Base-by-base conservation (phyloP, 2,888 invertebrate genomes). In the Dexiosoma caninum region DNA sequence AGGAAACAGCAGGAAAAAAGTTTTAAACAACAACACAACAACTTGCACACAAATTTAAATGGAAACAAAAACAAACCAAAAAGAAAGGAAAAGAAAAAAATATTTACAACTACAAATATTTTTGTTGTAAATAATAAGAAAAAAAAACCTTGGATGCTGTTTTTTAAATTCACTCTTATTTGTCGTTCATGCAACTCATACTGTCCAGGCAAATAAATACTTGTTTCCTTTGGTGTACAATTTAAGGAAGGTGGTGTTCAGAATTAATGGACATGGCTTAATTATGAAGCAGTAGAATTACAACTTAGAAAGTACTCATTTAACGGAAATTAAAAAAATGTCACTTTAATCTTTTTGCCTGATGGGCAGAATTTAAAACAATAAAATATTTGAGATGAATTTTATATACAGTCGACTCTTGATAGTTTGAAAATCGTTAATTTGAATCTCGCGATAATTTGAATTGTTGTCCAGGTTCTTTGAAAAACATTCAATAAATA, bases 61-160 rank as follows among this genome's bases (percentile, higher is more conserved):
- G 37, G 5, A 62, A 53, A 60, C 53, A 59, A 37, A 62, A 23
- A 49, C 12, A 30, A 76, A 60, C 53, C 51, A 37, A 62, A 23
- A 49, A 8, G 21, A 76, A 44, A 59, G 14, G n/a, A 37, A 8
- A 57, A 57, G 19, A n/a, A 55, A 49, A 12, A 32, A 46, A 64
- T 32, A 57, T 46, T 53, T 21, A 23, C 21, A 57, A 72, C 40
- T 53, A 12, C 35, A 78, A 66, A 79, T 62, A 72, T 72, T 69
- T 74, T 69, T 27, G 57, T 46, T 62, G 62, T 40, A 60, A 37
- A 59, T 49, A 57, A n/a, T n/a, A 19, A 37, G 51, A 37, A 59
- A 67, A 35, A 37, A 37, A 30, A 37, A 42, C n/a, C 10, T 9
- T 4, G 35, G 10, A 23, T 16, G 16, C 35, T 51, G 59, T 21